Conservation (phyloP, 2,797 vertebrate genomes). For the Agapornis canus region DNA sequence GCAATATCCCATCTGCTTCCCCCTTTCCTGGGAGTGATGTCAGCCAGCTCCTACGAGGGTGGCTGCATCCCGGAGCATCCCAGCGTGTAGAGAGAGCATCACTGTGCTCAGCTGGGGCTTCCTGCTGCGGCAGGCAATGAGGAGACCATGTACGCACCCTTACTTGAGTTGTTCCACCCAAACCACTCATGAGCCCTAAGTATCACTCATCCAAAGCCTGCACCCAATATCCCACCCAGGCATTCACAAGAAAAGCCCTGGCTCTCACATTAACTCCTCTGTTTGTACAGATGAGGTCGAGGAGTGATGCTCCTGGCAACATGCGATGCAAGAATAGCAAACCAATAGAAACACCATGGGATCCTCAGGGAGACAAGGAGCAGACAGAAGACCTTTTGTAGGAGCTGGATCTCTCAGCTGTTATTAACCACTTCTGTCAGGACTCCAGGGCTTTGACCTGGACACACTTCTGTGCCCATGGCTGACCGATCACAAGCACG, state of each 20-base stretch:
- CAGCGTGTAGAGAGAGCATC: fast-evolving
- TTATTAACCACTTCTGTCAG: not conserved
- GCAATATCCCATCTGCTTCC: slow-evolving; percentile 66
- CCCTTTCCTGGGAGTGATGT: slow-evolving; percentile 25
- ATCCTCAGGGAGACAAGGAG: not conserved
- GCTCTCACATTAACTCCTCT: not conserved
- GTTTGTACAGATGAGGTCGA: not conserved
- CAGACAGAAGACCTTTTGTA: not conserved
- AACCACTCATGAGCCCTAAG: fast-evolving
- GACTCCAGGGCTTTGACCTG: not conserved
- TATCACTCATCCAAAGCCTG: not conserved
- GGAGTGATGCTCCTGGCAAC: not conserved
- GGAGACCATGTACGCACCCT: not conserved
- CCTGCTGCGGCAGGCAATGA: fast-evolving
- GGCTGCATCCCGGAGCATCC: not conserved
- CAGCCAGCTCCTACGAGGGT: not conserved
- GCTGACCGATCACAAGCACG: not conserved
- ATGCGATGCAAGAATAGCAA: not conserved
- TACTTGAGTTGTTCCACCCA: not conserved
- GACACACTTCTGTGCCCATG: fast-evolving
- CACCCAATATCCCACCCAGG: not conserved
- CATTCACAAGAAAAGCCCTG: not conserved
- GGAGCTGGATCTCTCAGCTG: not conserved
- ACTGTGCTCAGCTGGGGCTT: not conserved
- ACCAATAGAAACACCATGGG: not conserved